Evolutionary conservation across 2,888 invertebrate species (phyloP).

Genomic region (Lepidocyrtinus sp.): DNA sequence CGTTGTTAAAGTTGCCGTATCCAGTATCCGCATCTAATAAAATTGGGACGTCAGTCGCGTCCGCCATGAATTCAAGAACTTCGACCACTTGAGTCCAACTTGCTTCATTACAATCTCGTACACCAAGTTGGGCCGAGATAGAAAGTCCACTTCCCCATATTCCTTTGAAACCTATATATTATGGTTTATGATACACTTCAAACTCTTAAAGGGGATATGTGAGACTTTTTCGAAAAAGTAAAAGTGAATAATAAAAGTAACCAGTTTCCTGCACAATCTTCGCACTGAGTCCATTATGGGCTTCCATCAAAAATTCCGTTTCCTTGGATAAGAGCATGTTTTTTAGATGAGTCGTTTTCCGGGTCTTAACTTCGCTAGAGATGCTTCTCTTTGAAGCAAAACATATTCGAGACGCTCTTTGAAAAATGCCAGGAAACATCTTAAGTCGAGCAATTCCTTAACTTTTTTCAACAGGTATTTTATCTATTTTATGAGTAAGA

Average conservation of each 20-base stretch:
- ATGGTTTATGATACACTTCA: too few relatives aligned
- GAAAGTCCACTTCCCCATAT: slow-evolving; percentile 74
- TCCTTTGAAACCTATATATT: slow-evolving; percentile 71
- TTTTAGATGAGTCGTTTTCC: slow-evolving; percentile 72
- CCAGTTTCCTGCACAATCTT: slow-evolving; percentile 74
- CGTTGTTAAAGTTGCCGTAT: slow-evolving; percentile 74
- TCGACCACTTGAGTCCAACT: slow-evolving; percentile 74
- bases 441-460: too few relatives aligned
- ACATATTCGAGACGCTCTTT: too few relatives aligned
- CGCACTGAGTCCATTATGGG: slow-evolving; percentile 73
- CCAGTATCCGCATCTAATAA: slow-evolving; percentile 74
- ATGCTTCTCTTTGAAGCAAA: too few relatives aligned
- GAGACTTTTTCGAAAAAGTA: too few relatives aligned
- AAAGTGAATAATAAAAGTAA: slow-evolving; percentile 63
- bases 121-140: slow-evolving; percentile 73
- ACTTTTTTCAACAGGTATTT: too few relatives aligned
- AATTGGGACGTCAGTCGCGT: slow-evolving; percentile 73
- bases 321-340: slow-evolving; percentile 72
- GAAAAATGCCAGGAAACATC: too few relatives aligned
- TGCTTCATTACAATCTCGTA: slow-evolving; percentile 74
- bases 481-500: too few relatives aligned
- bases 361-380: too few relatives aligned
- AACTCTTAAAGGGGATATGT: too few relatives aligned
- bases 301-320: slow-evolving; percentile 74
- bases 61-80: slow-evolving; percentile 73